phyloP scores from a whole-genome alignment of 2,888 invertebrate species.

The Synergus gifuensis region DNA sequence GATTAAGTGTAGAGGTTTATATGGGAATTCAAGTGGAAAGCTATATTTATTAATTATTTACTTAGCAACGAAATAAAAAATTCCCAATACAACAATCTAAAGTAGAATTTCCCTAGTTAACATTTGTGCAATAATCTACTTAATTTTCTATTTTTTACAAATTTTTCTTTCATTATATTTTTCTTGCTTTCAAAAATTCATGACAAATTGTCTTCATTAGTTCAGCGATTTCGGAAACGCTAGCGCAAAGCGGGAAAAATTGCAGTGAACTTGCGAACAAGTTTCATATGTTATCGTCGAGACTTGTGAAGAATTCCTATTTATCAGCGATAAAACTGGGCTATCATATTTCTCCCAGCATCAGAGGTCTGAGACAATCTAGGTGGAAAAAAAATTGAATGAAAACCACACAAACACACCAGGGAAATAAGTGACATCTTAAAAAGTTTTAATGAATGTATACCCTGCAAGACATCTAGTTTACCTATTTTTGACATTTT shows the following conservation, averaged over 20 bases:
- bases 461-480: neutral
- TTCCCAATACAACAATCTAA: neutral
- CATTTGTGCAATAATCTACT: neutral
- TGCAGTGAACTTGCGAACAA: slow-evolving; percentile 35
- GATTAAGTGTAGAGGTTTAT: neutral
- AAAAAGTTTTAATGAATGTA: slow-evolving; percentile 28
- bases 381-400: neutral
- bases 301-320: slow-evolving; percentile 36
- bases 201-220: slow-evolving; percentile 33
- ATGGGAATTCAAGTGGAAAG: neutral
- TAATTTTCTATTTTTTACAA: neutral
- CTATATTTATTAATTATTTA: neutral
- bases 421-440: slow-evolving; percentile 33
- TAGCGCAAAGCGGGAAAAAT: slow-evolving; percentile 17
- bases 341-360: slow-evolving; percentile 31
- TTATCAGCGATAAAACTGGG: slow-evolving; percentile 37
- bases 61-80: neutral
- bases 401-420: slow-evolving; percentile 11
- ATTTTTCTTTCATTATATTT: neutral
- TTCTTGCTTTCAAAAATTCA: slow-evolving; percentile 2
- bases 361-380: slow-evolving; percentile 38
- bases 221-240: slow-evolving; percentile 26
- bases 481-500: neutral
- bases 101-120: neutral
- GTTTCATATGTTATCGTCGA: slow-evolving; percentile 35